phyloP scores from a whole-genome alignment of 2,113 vertebrate species.

The Willisornis vidua region DNA sequence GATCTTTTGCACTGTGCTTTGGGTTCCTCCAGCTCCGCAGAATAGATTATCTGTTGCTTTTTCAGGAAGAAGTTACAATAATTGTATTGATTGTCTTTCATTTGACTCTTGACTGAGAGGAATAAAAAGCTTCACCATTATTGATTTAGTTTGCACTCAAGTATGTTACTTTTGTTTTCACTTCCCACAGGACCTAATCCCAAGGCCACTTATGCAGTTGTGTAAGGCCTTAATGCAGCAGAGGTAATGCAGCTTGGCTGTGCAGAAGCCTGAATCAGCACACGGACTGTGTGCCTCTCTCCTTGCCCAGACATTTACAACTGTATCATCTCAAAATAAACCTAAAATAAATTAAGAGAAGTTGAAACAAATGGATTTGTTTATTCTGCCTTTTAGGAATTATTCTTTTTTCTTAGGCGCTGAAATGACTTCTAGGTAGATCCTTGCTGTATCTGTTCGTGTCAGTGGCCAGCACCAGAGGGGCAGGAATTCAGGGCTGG shows the following conservation, averaged over 20 bases:
- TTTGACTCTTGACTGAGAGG: constrained; percentile 65
- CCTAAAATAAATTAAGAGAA: neutral
- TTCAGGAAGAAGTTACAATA: constrained; percentile 38
- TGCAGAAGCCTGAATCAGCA: constrained; percentile 25
- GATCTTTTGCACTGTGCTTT: neutral
- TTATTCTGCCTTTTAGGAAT: neutral
- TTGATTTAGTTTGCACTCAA: constrained; percentile 22
- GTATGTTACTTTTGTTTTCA: constrained; percentile 61
- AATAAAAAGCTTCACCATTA: constrained; percentile 45
- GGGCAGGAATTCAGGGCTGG: neutral
- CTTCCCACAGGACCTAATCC: constrained; percentile 58
- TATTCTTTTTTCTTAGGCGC: neutral
- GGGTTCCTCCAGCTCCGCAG: neutral
- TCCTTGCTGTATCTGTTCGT: neutral
- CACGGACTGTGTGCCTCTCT: neutral
- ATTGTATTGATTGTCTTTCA: constrained; percentile 61
- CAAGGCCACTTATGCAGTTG: constrained; percentile 23
- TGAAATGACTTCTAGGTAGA: neutral
- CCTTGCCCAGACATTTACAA: neutral
- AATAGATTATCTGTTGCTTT: constrained; percentile 44
- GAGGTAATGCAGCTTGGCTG: constrained; percentile 27
- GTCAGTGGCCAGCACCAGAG: neutral
- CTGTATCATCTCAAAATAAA: neutral
- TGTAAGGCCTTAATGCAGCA: constrained; percentile 46
- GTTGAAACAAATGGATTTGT: neutral